Evolutionary conservation across 2,888 invertebrate species (phyloP), one percentile per base, ranked within the genome.

Genomic region (Trichacis sp.): DNA sequence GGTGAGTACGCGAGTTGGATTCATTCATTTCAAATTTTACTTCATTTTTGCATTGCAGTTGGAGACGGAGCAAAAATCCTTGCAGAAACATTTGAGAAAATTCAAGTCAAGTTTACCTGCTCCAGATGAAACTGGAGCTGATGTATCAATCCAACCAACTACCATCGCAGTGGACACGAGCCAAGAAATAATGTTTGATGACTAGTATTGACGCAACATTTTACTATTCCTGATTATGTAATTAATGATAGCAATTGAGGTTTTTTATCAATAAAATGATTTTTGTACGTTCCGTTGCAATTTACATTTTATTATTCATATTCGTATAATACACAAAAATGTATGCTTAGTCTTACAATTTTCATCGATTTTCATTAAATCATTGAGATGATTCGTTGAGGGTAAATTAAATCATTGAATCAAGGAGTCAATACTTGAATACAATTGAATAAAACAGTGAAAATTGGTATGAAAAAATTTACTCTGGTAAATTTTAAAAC

Each of bases 301-400:
- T 71, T 73, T 74, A 68, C 72, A 54, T 74, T 76, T 79, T 78
- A 75, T 78, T 75, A 77, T 75, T 24, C 24, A 24, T 24, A 24
- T 24, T 77, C 70, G 73, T 80, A 78, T 80, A 77, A 79, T 80
- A 80, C 79, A 80, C 79, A 79, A 78, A 80, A 75, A 78, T 79
- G 76, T 77, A 80, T 78, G 78, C 74, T 77, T 80, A 80, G 70
- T 74, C 73, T 75, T 78, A 78, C 74, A 74, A 42, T 50, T 80
- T 78, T 73, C 74, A 76, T 79, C 73, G 71, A 77, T 73, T 73
- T 69, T 73, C 71, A 76, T 78, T 79, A 77, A 79, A 76, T 77
- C 69, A 70, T 72, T 70, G 69, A 51, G 64, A 73, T 65, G 61
- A 73, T 66, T 68, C 75, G 68, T 73, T 73, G 68, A 70, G 71